Evolutionary conservation across 2,113 vertebrate species (phyloP).

Genomic region (Polypterus bichir): DNA sequence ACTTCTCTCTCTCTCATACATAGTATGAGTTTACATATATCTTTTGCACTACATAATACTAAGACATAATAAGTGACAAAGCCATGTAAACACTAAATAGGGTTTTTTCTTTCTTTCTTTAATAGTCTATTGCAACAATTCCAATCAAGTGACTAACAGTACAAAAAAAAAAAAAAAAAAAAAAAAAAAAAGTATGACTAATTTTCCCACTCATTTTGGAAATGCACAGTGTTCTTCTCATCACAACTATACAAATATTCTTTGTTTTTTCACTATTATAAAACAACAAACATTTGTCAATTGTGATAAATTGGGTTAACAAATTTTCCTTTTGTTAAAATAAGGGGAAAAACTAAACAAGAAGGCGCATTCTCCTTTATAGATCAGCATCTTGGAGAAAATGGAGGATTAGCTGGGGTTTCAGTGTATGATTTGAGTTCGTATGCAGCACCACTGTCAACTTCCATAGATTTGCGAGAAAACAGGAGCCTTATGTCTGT

Average conservation of each 20-base stretch:
- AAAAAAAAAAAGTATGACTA: conserved; percentile 61
- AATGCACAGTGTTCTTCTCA: conserved; percentile 75
- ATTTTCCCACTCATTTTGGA: conserved; percentile 78
- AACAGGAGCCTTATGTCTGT: conserved; percentile 94
- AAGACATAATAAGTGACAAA: conserved; percentile 96
- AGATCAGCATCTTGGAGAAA: conserved; percentile 82
- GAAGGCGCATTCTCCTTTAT: neutral
- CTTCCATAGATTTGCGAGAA: conserved; percentile 98
- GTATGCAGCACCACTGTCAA: conserved; percentile 95
- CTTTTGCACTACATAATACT: conserved; percentile 91
- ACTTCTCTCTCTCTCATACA: conserved; percentile 34
- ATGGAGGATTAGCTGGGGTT: conserved; percentile 83
- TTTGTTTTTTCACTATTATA: conserved; percentile 11
- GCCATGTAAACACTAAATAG: conserved; percentile 88
- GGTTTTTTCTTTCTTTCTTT: conserved; percentile 48
- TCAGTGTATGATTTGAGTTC: conserved; percentile 97
- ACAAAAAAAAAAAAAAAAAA: conserved; percentile 64
- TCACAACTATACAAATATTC: conserved; percentile 30
- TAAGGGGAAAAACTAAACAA: too few species aligned
- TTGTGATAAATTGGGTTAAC: conserved; percentile 10
- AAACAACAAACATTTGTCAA: conserved; percentile 14
- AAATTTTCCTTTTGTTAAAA: neutral
- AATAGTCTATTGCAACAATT: conserved; percentile 82
- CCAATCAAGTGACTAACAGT: conserved; percentile 93
- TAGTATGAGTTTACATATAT: conserved; percentile 88